Evolutionary conservation across 92 coral and sea anemone species (phyloP), one percentile per base, ranked within the genome.

Genomic region (Phenganax stokvisi): DNA sequence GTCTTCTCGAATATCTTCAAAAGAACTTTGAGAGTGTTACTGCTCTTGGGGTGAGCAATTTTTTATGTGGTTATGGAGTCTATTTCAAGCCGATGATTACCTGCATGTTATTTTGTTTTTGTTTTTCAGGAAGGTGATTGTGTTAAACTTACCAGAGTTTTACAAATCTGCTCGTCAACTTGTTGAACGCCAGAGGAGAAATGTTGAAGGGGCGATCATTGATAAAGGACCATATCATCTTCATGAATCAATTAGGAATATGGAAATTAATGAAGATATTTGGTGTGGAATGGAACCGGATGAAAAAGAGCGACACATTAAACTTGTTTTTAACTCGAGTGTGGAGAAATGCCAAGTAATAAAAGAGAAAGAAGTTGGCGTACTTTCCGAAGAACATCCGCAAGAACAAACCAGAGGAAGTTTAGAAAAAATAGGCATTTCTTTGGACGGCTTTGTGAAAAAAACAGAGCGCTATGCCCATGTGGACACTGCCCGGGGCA

Each of bases 131-230:
- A 37, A 37, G 47, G 47, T 37, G 47, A 37, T 37, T 37, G 47
- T 37, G 47, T 37, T 37, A 12, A 4, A 51, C 44, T 51, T 76
- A 47, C 74, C 75, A 62, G 56, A 69, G 57, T 82, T 76, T 67
- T 71, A 58, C 4, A 71, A n/a, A 57, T 77, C 81, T 47, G 58
- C 53, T 57, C 54, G 71, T 54, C 73, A 69, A n/a, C 30, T 79
- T 29, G 64, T 72, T 20, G 85, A 79, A 53, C 71, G 82, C 44
- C 89, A 83, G 72, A 7, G 75, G 7, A 7, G 89, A 58, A 79
- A 83, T 76, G 69, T 83, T 51, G 53, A 44, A 57, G 83, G 86
- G 85, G 85, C 85, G 15, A 73, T 79, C 81, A 87, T 87, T 10
- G 77, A 83, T 55, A 87, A 81, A 25, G 87, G 77, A 13, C 86